Conservation (phyloP, 2,888 invertebrate genomes). For the Nysson spinosus region DNA sequence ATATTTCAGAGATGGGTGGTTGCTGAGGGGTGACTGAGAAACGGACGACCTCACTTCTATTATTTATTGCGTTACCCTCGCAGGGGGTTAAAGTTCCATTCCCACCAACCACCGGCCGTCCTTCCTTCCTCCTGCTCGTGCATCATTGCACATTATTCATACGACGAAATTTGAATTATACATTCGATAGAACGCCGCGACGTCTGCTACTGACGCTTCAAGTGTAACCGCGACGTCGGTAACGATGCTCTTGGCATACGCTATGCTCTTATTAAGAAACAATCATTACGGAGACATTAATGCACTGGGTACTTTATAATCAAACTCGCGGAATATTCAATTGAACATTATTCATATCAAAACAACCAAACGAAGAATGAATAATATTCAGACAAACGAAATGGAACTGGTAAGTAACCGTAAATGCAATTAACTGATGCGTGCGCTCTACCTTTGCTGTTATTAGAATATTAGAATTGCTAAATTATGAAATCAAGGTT, state of each 20-base stretch:
- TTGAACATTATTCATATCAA: too few relatives aligned
- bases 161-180: slow-evolving; percentile 71
- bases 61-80: slow-evolving; percentile 70
- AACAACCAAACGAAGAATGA: too few relatives aligned
- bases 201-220: slow-evolving; percentile 54
- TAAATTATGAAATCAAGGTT: too few relatives aligned
- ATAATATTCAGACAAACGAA: too few relatives aligned
- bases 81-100: slow-evolving; percentile 46
- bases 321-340: slow-evolving; percentile 5
- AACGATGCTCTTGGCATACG: slow-evolving; percentile 26
- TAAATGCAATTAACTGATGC: too few relatives aligned
- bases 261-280: neutral
- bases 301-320: too few relatives aligned
- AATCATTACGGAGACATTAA: slow-evolving; percentile 34
- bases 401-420: too few relatives aligned
- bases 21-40: slow-evolving; percentile 56
- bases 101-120: slow-evolving; percentile 12
- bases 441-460: too few relatives aligned
- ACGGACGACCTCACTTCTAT: slow-evolving; percentile 65
- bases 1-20: slow-evolving; percentile 60
- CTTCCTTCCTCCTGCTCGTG: slow-evolving; percentile 34
- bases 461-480: too few relatives aligned
- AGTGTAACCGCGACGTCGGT: slow-evolving; percentile 36
- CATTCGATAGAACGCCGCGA: slow-evolving; percentile 67
- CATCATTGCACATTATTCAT: slow-evolving; percentile 73